Evolutionary conservation across 2,888 invertebrate species (phyloP).

Genomic region (Epistrophe grossulariae): DNA sequence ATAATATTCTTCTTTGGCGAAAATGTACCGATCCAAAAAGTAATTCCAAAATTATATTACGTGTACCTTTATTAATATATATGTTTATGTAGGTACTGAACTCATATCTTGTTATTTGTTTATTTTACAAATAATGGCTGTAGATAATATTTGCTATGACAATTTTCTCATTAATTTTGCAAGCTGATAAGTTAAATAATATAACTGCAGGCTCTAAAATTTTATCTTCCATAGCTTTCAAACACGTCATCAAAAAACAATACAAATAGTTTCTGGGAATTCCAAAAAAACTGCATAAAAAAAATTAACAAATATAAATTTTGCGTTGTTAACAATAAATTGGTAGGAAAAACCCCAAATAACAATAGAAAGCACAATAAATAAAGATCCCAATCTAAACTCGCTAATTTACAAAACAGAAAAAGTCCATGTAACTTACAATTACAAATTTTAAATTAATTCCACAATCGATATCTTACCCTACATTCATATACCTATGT

Average conservation of each 20-base stretch:
- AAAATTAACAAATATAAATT: neutral
- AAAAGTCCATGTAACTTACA: neutral
- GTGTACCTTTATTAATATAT: too few species aligned
- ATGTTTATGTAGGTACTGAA: too few species aligned
- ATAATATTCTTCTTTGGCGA: too few species aligned
- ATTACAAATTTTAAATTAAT: conserved; percentile 37
- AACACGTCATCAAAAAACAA: neutral
- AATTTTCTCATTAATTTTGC: too few species aligned
- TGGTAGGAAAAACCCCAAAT: conserved; percentile 6
- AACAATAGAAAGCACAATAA: conserved; percentile 10
- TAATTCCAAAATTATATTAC: too few species aligned
- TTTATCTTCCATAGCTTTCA: neutral
- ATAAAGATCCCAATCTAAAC: conserved; percentile 18
- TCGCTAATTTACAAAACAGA: neutral
- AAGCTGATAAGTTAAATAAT: too few species aligned
- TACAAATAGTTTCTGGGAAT: neutral
- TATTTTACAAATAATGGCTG: too few species aligned
- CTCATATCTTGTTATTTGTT: too few species aligned
- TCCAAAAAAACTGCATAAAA: neutral
- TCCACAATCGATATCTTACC: conserved; percentile 14
- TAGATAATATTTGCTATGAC: too few species aligned
- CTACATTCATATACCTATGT: too few species aligned
- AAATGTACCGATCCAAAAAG: too few species aligned
- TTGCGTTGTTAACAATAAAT: neutral
- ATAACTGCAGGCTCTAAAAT: too few species aligned